These are phyloP conservation scores for Tinamus guttatus DNA, from an alignment of 2,113 vertebrate species.

Conservation along the genomic window DNA sequence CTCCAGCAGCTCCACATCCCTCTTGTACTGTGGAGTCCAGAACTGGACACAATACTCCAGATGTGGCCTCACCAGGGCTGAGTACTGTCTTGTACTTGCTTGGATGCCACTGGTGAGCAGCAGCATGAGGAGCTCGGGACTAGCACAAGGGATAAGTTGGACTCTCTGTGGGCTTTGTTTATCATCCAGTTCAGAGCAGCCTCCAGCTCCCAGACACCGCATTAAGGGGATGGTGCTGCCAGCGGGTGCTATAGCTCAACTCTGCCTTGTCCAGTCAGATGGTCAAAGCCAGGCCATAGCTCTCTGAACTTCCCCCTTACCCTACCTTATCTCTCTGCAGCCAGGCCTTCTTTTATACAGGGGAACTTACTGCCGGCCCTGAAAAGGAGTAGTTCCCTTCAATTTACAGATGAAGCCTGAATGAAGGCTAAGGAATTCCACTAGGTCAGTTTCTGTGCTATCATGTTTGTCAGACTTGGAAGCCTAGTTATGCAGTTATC, in stretches of 20 bases:
- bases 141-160: no score
- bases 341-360: not conserved
- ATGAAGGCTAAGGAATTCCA: not conserved
- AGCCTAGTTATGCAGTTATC: not conserved
- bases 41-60: no score
- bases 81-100: no score
- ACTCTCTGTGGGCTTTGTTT: no score
- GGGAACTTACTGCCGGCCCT: not conserved
- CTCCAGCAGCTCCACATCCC: no score
- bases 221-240: not conserved
- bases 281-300: no score
- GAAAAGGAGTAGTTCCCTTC: not conserved
- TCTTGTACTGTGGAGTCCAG: no score
- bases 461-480: not conserved
- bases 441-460: not conserved
- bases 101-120: no score
- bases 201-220: no score
- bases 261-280: not conserved
- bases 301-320: not conserved
- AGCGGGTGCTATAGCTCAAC: not conserved
- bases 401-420: not conserved
- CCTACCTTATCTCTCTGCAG: not conserved
- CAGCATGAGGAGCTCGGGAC: no score
- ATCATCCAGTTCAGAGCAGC: no score
- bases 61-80: no score